Percentiles rank a stretch among this genome's conserved stretches.
Conservation (phyloP, 2,888 invertebrate genomes). For the Eupithecia pulchellata region DNA sequence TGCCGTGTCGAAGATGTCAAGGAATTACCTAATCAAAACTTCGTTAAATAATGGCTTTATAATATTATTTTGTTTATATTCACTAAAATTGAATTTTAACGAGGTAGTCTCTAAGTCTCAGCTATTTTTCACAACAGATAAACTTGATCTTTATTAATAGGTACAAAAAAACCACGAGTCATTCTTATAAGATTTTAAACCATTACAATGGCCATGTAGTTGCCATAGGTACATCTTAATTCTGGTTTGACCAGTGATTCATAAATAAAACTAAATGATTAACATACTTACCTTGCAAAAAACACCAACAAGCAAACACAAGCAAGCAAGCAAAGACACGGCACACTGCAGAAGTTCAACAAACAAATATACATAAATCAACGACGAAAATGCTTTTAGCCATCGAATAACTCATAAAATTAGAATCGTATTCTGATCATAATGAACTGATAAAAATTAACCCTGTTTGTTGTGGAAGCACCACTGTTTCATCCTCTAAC, state of each 20-base stretch:
- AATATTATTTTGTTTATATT: too few relatives aligned
- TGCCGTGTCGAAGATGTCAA: too few relatives aligned
- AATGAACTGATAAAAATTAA: not conserved
- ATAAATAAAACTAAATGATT: not conserved
- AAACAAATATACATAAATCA: not conserved
- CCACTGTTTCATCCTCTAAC: too few relatives aligned
- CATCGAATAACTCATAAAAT: not conserved
- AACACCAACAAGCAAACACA: not conserved
- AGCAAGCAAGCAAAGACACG: not conserved
- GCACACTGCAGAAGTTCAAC: slow-evolving; percentile 1
- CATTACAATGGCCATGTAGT: too few relatives aligned
- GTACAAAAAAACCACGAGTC: too few relatives aligned
- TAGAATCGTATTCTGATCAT: not conserved
- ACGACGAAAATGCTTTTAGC: slow-evolving; percentile 2
- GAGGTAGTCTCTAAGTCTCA: too few relatives aligned
- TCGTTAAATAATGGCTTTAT: not conserved
- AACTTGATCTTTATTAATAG: too few relatives aligned
- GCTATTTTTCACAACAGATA: too few relatives aligned
- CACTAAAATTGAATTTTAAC: too few relatives aligned
- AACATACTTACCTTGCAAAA: not conserved
- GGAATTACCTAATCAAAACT: not conserved
- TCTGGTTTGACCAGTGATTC: not conserved
- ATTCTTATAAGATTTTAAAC: too few relatives aligned
- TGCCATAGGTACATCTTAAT: too few relatives aligned
- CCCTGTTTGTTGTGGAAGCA: too few relatives aligned